Conservation (phyloP, 2,888 invertebrate species). For the Pammene fasciana region DNA sequence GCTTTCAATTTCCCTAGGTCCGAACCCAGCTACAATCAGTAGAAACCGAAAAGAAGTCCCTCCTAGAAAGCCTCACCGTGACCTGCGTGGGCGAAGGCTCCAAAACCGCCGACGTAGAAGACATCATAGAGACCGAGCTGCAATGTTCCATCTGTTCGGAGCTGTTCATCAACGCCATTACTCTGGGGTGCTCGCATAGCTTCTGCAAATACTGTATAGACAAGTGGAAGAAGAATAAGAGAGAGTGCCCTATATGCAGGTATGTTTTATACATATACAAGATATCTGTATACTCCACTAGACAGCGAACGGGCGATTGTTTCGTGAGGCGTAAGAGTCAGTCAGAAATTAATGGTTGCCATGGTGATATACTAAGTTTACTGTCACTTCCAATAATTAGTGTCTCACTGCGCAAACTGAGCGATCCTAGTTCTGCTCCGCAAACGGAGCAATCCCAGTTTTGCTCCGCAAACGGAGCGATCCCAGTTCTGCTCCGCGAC, state of each 20-base stretch:
- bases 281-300: too few species aligned
- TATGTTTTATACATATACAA: too few species aligned
- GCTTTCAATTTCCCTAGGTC: conserved; percentile 53
- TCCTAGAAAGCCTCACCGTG: conserved; percentile 56
- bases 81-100: conserved; percentile 52
- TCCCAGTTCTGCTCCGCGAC: too few species aligned
- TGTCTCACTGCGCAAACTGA: too few species aligned
- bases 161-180: conserved; percentile 85
- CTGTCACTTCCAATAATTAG: too few species aligned
- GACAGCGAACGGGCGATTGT: too few species aligned
- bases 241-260: conserved; percentile 86
- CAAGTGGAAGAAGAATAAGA: conserved; percentile 83
- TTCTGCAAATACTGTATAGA: conserved; percentile 85
- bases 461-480: too few species aligned
- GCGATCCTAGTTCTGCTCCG: too few species aligned
- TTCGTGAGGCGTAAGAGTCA: too few species aligned
- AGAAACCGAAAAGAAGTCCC: conserved; percentile 63
- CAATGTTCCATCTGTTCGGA: conserved; percentile 87
- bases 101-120: conserved; percentile 71
- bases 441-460: too few species aligned
- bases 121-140: conserved; percentile 87
- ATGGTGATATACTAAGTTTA: too few species aligned
- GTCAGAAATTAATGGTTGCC: too few species aligned
- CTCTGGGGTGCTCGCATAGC: conserved; percentile 86
- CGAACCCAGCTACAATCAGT: conserved; percentile 61